Evolutionary conservation across 2,113 vertebrate species (phyloP), one percentile per base, ranked within the genome.

Genomic region (Podarcis raffonei): DNA sequence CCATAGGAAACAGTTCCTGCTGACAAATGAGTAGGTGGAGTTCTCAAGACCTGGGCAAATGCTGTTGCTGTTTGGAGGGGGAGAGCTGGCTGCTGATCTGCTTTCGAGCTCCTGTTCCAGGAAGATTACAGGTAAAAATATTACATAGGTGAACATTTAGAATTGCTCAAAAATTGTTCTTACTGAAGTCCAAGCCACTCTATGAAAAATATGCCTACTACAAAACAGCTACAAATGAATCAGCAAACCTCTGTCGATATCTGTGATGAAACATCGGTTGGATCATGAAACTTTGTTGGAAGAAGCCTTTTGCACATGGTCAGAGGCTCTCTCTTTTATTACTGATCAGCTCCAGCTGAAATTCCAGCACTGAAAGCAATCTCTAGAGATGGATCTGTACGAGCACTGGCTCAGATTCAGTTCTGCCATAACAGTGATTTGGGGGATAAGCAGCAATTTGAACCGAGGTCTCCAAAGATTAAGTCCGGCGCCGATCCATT

Each of bases 11-110:
- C 23, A 71, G 74, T 89, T 78, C 32, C n/a, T 32, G 83, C 62
- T n/a, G n/a, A 68, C 84, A 87, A 89, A 32, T 57, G 85, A 59
- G 42, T 6, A 84, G 75, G n/a, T 89, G 48, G 87, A 39, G 57
- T 62, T 65, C 27, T 76, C 20, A 81, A 86, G 69, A 53, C 39
- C 69, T 75, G 6, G 78, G 57, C 62, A 86, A n/a, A 9, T 85
- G 25, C 57, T 75, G 77, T 59, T 84, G 48, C 48, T 74, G 48
- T 37, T 86, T 79, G 48, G 76, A 53, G 30, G 25, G n/a, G 27
- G 18, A 27, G 77, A 15, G 20, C 15, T 8, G 15, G 35, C 32
- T 88, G 71, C 7, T 32, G 8, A 59, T 76, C 69, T 75, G 30
- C 5, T 62, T 75, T 81, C 9, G 22, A 42, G 3, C 13, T 12